phyloP scores from a whole-genome alignment of 1,140 invertebrate species.

The Tetragnatha versicolor region DNA sequence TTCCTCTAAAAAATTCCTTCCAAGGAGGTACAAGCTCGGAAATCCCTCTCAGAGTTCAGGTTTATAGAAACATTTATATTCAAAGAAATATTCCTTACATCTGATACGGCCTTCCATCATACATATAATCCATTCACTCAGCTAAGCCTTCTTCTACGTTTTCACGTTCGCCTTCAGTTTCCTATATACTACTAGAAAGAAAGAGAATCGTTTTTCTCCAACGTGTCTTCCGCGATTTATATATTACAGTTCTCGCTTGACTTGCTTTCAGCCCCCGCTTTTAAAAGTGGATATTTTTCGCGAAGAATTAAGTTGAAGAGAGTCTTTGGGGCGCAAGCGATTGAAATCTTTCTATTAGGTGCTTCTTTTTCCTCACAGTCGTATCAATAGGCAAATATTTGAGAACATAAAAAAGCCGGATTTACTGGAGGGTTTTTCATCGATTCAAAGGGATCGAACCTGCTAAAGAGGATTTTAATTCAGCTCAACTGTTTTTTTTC shows the following conservation, averaged over 20 bases:
- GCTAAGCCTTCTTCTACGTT: too few relatives aligned
- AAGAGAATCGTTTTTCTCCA: background rate
- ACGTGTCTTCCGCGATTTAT: conserved; percentile 6
- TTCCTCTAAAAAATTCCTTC: too few relatives aligned
- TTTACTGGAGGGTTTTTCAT: conserved; percentile 10
- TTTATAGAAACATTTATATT: too few relatives aligned
- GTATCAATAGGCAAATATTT: conserved; percentile 24
- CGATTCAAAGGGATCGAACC: conserved; percentile 17
- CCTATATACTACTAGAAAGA: too few relatives aligned
- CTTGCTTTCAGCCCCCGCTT: background rate
- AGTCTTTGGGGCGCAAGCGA: conserved; percentile 21
- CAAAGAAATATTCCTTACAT: too few relatives aligned
- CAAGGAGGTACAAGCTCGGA: too few relatives aligned
- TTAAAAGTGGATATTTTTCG: conserved; percentile 7
- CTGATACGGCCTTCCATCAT: too few relatives aligned
- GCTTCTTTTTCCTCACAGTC: conserved; percentile 23
- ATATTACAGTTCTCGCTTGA: conserved; percentile 7
- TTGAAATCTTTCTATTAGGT: conserved; percentile 23
- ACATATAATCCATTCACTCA: too few relatives aligned
- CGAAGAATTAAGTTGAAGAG: conserved; percentile 15
- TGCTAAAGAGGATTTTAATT: conserved; percentile 26
- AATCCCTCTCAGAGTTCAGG: too few relatives aligned
- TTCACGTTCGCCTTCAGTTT: too few relatives aligned
- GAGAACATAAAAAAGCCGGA: conserved; percentile 9
- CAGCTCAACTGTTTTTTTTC: conserved; percentile 14